Evolutionary conservation across 1,140 invertebrate genomes (phyloP).

Genomic region (Drosophila kepulauana): DNA sequence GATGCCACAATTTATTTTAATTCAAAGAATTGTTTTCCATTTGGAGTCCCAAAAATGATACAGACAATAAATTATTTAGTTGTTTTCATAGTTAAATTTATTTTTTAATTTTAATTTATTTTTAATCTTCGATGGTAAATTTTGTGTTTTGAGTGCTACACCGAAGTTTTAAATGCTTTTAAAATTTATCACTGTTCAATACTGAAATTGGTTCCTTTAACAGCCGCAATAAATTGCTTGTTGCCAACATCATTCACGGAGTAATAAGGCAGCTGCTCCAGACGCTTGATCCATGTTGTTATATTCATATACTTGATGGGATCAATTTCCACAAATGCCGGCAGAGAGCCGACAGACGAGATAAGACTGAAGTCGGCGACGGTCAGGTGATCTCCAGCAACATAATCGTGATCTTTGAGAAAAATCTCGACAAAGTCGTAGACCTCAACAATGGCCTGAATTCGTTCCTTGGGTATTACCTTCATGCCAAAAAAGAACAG

Average conservation of each 20-base stretch:
- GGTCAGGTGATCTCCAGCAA: slow-evolving; percentile 86
- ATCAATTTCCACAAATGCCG: slow-evolving; percentile 69
- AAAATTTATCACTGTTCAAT: not conserved
- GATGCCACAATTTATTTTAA: too few relatives aligned
- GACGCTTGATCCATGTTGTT: slow-evolving; percentile 64
- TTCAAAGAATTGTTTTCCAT: too few relatives aligned
- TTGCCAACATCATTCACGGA: slow-evolving; percentile 71
- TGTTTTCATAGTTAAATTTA: too few relatives aligned
- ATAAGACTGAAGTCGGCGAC: slow-evolving; percentile 86
- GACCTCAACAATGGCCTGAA: slow-evolving; percentile 79
- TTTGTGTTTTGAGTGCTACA: not conserved
- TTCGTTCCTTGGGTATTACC: slow-evolving; percentile 60
- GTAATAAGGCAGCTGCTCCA: slow-evolving; percentile 77
- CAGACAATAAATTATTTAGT: too few relatives aligned
- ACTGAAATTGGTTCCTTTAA: slow-evolving; percentile 44
- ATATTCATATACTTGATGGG: slow-evolving; percentile 61
- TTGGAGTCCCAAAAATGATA: too few relatives aligned
- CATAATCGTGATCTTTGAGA: slow-evolving; percentile 85
- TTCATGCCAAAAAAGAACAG: slow-evolving; percentile 61
- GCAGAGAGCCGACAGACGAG: slow-evolving; percentile 76
- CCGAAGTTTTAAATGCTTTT: too few relatives aligned
- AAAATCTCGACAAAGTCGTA: slow-evolving; percentile 86
- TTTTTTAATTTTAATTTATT: too few relatives aligned
- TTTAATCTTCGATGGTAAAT: too few relatives aligned
- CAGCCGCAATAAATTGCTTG: slow-evolving; percentile 43